phyloP scores from a whole-genome alignment of 2,888 invertebrate genomes.

The Protophormia terraenovae region DNA sequence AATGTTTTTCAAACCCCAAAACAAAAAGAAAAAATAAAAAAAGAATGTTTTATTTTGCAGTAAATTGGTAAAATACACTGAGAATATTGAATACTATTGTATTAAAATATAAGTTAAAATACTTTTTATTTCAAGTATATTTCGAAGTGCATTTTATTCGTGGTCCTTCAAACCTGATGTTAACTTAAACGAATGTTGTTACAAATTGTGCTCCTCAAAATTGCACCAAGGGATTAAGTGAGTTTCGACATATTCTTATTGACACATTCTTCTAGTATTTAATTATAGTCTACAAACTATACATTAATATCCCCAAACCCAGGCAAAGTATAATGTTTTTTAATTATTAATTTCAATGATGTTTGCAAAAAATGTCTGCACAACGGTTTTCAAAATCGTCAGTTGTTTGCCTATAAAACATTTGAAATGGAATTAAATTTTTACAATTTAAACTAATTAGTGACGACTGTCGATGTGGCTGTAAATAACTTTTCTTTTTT shows the following conservation, averaged over 20 bases:
- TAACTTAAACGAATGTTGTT: too few relatives aligned
- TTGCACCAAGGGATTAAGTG: too few relatives aligned
- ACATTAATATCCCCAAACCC: too few relatives aligned
- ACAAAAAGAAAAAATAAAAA: background rate
- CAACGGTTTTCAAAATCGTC: constrained; percentile 8
- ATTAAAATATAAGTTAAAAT: background rate
- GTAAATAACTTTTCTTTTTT: background rate
- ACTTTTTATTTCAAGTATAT: background rate
- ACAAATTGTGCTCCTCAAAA: too few relatives aligned
- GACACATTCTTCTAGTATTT: too few relatives aligned
- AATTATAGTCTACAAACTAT: too few relatives aligned
- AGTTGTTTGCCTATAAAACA: constrained; percentile 13
- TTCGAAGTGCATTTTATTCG: too few relatives aligned
- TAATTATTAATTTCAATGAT: too few relatives aligned
- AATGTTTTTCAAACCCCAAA: background rate
- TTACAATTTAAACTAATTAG: constrained; percentile 26
- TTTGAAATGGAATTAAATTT: constrained; percentile 25
- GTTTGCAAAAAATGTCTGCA: too few relatives aligned
- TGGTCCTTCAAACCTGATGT: too few relatives aligned
- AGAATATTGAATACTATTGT: background rate
- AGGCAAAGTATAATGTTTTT: too few relatives aligned
- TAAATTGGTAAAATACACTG: background rate
- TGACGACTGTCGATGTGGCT: background rate
- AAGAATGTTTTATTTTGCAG: background rate
- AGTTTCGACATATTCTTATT: too few relatives aligned